These are phyloP conservation scores for Tetranychus truncatus DNA, from an alignment of 2,888 invertebrate genomes.

Conservation along the genomic window DNA sequence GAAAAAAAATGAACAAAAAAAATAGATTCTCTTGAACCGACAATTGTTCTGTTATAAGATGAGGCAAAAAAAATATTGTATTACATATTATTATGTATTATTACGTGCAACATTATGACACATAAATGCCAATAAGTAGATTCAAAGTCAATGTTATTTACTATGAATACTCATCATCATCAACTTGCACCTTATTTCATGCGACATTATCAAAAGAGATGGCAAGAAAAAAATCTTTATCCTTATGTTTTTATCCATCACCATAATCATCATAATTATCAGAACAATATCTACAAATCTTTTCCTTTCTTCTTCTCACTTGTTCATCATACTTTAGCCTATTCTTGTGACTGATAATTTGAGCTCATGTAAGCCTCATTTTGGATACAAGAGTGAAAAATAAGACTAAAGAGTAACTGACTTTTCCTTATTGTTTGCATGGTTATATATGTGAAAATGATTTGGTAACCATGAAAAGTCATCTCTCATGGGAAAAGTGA, in stretches of 20 bases:
- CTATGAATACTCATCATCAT: not conserved
- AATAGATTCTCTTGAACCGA: no score
- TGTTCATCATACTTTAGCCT: not conserved
- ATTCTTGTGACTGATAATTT: not conserved
- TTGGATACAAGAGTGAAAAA: no score
- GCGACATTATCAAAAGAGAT: not conserved
- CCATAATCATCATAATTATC: not conserved
- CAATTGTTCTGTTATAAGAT: no score
- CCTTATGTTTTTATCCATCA: not conserved
- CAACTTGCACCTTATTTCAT: not conserved
- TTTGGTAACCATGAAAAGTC: not conserved
- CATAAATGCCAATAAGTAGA: not conserved
- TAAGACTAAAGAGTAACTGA: no score
- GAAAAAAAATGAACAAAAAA: not conserved
- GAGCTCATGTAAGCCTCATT: not conserved
- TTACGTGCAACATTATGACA: not conserved
- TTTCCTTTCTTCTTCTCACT: not conserved
- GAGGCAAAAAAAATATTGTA: no score
- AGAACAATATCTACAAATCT: not conserved
- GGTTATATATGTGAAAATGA: conserved; percentile 1
- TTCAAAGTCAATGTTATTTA: not conserved
- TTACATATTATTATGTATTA: no score
- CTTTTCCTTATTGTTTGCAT: not conserved
- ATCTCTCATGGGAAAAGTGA: not conserved
- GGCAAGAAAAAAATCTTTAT: no score